Base-by-base conservation (phyloP, 2,888 invertebrate genomes). In the Drosophila antonietae region DNA sequence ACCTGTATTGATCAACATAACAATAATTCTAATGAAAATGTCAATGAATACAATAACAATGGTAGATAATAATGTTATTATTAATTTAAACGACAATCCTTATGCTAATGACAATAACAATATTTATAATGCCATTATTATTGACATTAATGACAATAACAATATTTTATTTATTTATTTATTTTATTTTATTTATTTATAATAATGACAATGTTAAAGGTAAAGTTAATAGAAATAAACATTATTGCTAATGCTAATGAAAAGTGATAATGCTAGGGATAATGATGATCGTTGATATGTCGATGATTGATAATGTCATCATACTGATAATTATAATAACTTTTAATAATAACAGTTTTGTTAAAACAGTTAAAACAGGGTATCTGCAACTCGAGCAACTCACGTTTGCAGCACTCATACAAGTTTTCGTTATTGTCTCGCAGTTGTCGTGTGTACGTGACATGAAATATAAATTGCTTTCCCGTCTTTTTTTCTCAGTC, bases 401-500 rank as follows among this genome's bases (percentile, higher is more conserved):
- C 18, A 12, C 55, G 12, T 7, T 41, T 18, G 4, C 0, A 41
- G 39, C 55, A 12, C 12, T 55, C n/a, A 41, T 55, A 28, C 55
- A 55, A 55, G 55, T 65, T 56, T 56, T 56, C 61, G 55, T 23
- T 63, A 23, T 77, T 77, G 56, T 75, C 51, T 75, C 49, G 33
- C 52, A 59, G 61, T 68, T 69, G 77, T 68, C 63, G 63, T 71
- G 53, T 49, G 80, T 80, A 82, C 81, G 86, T 82, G 81, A 80
- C 83, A 72, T 68, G 81, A 74, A 86, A 86, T 86, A 61, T 31
- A 67, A 83, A 80, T 77, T 59, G 52, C 62, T 73, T 61, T 68
- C 44, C 68, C 52, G 56, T 61, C 52, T 37, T 58, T 31, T 61
- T 52, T 60, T 53, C 43, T 62, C 43, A 51, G 46, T 59, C n/a